Evolutionary conservation across 2,888 invertebrate genomes (phyloP), one percentile per base, ranked within the genome.

Genomic region (Parnassius glacialis): DNA sequence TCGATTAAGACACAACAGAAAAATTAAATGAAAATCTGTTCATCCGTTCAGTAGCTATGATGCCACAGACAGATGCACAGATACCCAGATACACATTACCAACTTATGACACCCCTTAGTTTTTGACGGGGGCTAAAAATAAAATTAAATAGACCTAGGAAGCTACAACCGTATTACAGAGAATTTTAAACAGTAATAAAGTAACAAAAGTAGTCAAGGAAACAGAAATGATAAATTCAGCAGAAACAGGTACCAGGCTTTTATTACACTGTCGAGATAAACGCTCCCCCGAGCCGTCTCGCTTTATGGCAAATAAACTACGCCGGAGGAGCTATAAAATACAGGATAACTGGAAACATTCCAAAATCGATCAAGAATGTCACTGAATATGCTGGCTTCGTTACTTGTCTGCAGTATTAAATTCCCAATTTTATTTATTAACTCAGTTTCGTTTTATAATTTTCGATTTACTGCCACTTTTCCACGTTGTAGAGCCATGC

Each of bases 331-430:
- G 52, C 47, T 16, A 57, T 57, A 57, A 61, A 61, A 41, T 55
- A 51, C 50, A 55, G 50, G 56, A 61, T 42, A 41, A 52, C 61
- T 61, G 57, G 52, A 57, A 34, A 47, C 52, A 25, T 61, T 61
- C 52, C 57, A 61, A 47, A 47, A 61, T 57, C 61, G 56, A 61
- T 57, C 52, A 57, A 47, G 47, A 52, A 61, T 56, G 52, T 59
- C 43, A 48, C 45, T 58, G 55, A 54, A 50, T 52, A 56, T 34
- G 52, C 7, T 12, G 45, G 52, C 50, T 25, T 55, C 44, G n/a
- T n/a, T n/a, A 16, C 47, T 47, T 47, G 47, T 47, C 13, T 11
- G 9, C 47, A 13, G 13, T 47, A 47, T 47, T 47, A 16, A 47
- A 47, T 47, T 47, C 13, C 9, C 9, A 13, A 0, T 12, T 47